Evolutionary conservation across 2,113 vertebrate genomes (phyloP), one percentile per base, ranked within the genome.

Genomic region (Hyperoodon ampullatus): DNA sequence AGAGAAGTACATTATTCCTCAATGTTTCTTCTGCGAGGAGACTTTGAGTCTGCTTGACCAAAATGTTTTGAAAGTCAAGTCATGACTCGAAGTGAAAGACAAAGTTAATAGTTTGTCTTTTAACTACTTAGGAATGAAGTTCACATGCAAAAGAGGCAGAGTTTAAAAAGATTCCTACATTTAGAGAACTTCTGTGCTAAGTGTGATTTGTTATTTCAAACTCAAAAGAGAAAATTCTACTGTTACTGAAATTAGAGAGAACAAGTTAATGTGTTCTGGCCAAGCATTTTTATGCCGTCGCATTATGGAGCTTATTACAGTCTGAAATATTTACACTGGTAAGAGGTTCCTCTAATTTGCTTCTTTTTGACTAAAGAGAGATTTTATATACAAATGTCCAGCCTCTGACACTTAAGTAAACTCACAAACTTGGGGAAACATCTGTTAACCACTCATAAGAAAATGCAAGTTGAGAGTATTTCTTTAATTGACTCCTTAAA

Each of bases 61-160:
- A 99, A 99, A 99, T 99, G 98, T 99, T 99, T 99, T 97, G 98
- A 98, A 99, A 98, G 98, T 98, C 97, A 98, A 99, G 98, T 98
- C 98, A 94, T 98, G 95, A 97, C 98, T 99, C 98, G 95, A 94
- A 94, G 98, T 98, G 98, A 93, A 97, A 99, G 99, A 98, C 98
- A 98, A 97, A 98, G 96, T 98, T 97, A 98, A 98, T 94, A 96
- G 98, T 97, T 96, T 96, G 94, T 95, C 98, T 98, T 98, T 98
- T 96, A 98, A 98, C 98, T 98, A 95, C 60, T 98, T 96, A 92
- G 35, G 83, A 98, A 93, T 94, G 95, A 98, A 82, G 26, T 94
- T 96, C 95, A 96, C 94, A 97, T 97, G 97, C 98, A 94, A 94
- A 98, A 97, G 98, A 98, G 70, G 70, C 80, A 87, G 92, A 98